Evolutionary conservation across 2,797 vertebrate species (phyloP).

Genomic region (Phaenicophaeus curvirostris): DNA sequence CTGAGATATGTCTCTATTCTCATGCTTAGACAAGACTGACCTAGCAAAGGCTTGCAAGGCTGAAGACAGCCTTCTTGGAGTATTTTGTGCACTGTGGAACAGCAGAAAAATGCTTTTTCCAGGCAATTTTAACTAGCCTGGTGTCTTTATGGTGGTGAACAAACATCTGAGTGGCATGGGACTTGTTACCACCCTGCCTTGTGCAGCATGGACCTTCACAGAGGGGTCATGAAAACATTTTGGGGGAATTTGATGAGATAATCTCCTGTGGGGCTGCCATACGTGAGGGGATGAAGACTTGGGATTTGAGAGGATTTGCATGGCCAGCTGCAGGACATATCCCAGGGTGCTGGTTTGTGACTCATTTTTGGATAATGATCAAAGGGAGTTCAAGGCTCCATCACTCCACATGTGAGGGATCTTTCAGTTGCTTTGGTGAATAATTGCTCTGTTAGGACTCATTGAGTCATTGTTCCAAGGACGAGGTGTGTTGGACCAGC

Average conservation of each 20-base stretch:
- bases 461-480: background rate
- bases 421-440: background rate
- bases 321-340: background rate
- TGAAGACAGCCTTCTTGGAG: background rate
- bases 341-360: background rate
- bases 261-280: background rate
- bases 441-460: background rate
- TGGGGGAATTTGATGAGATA: background rate
- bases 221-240: background rate
- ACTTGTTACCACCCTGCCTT: background rate
- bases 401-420: background rate
- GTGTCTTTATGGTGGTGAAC: background rate
- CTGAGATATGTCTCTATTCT: background rate
- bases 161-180: background rate
- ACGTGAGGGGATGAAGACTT: background rate
- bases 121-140: background rate
- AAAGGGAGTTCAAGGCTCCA: background rate
- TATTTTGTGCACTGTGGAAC: background rate
- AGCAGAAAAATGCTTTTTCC: background rate
- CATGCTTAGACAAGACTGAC: background rate
- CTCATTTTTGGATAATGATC: fast-evolving
- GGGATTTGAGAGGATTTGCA: fast-evolving
- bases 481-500: background rate
- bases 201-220: background rate
- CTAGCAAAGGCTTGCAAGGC: background rate